Base-by-base conservation (phyloP, 2,797 vertebrate species). In the Galago senegalensis region DNA sequence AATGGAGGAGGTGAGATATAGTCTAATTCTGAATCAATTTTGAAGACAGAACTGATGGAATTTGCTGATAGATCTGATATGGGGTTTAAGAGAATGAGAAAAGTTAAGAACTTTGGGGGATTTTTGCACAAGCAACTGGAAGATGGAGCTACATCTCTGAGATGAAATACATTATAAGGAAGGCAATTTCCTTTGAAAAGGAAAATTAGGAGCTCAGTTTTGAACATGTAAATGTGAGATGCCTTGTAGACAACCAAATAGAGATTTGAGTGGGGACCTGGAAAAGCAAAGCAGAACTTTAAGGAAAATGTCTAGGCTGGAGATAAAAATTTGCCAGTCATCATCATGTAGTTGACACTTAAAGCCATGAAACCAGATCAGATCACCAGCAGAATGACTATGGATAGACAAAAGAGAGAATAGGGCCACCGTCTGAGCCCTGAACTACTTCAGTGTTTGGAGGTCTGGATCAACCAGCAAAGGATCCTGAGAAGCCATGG, bases 91-190 rank as follows among this genome's bases (percentile, higher is more conserved):
- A 70, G 60, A 61, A 60, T 49, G 34, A 70, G 16, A 40, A 46
- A 81, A 67, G 56, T 65, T 40, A 63, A 83, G 23, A 34, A 73
- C 31, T 16, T 46, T 11, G 18, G 77, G n/a, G 27, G 14, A 0
- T 79, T 92, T 87, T 95, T 84, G 29, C 29, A 37, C n/a, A 21
- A 85, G 27, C 7, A 70, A 40, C 75, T 92, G 12, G 69, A 84
- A 70, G n/a, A 61, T 43, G 34, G 31, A 70, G 14, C 27, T 70
- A 6, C 29, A 20, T 77, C 46, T 56, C 29, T n/a, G 46, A 89
- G 20, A 65, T 63, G 31, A 89, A 49, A 92, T 25, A 65, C 12
- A 56, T 6, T 49, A 5, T 4, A 58, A 53, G 3, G 46, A 16
- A 3, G 65, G 53, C 21, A 80, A 4, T 40, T 40, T 40, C 40